Evolutionary conservation across 2,797 vertebrate genomes (phyloP), one percentile per base, ranked within the genome.

Genomic region (Carduelis carduelis): DNA sequence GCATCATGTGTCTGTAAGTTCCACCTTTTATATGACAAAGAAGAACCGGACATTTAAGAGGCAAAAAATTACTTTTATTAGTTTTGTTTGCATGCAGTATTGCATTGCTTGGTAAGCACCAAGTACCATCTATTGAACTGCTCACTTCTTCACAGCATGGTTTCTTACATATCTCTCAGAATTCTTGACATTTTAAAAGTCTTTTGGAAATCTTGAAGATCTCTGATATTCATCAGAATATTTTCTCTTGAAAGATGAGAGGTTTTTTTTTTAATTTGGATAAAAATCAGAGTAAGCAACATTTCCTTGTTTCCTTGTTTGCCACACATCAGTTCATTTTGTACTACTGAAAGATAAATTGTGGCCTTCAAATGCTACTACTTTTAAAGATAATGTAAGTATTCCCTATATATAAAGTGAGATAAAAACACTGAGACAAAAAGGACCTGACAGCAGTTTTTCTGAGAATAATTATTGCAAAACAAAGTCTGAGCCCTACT

Each of bases 171-270:
- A 80, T 53, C 47, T 82, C 30, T 72, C 61, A 92, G 37, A 63
- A 93, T 84, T 93, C 91, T 81, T 86, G 79, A 75, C 21, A 84
- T 83, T 96, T 84, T 94, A 91, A n/a, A 75, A 34, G 59, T 79
- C 8, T 59, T 91, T 71, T 93, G 57, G 74, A 95, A 74, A 91
- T 83, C 70, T 72, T 60, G 21, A 64, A 79, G 21, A 39, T 82
- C 55, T 87, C 81, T 93, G 46, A 5, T 77, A 89, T 82, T 89
- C 46, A 34, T 50, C 55, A 80, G 65, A 69, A 50, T 83, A 80
- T 82, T 81, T 95, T 95, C 46, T 79, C 27, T 49, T 94, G 37
- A 46, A 91, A 85, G 44, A 61, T 56, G 89, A 83, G 49, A n/a
- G 39, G 72, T 7, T 2, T 35, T 35, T 81, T 90, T 86, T 66